A percentile compares a stretch with the other conserved stretches of the same genome.
phyloP scores from a whole-genome alignment of 1,140 invertebrate genomes.

The Coptotermes formosanus region DNA sequence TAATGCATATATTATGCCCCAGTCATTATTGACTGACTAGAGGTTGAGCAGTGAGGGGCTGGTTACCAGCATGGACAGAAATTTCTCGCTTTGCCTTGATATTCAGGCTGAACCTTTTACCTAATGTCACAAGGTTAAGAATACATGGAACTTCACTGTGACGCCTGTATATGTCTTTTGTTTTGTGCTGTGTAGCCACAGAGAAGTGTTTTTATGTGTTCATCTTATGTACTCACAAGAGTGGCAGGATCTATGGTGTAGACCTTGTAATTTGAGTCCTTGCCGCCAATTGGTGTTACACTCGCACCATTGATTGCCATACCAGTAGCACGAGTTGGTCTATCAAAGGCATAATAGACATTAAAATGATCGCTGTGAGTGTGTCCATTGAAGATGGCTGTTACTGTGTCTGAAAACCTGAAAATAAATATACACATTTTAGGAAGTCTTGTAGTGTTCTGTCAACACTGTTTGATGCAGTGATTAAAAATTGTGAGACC shows the following conservation, averaged over 20 bases:
- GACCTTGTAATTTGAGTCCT: slow-evolving; percentile 81
- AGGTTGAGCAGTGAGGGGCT: too few relatives aligned
- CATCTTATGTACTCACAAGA: slow-evolving; percentile 54
- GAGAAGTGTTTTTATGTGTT: too few relatives aligned
- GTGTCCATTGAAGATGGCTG: slow-evolving; percentile 79
- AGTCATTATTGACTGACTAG: too few relatives aligned
- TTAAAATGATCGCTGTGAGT: slow-evolving; percentile 75
- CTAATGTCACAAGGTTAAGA: too few relatives aligned
- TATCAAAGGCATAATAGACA: slow-evolving; percentile 59
- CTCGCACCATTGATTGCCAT: slow-evolving; percentile 78
- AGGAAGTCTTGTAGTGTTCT: too few relatives aligned
- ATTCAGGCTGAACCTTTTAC: too few relatives aligned
- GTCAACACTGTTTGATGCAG: too few relatives aligned
- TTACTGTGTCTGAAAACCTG: slow-evolving; percentile 67
- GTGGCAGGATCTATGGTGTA: slow-evolving; percentile 62
- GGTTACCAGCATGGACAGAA: too few relatives aligned
- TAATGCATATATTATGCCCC: too few relatives aligned
- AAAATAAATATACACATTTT: slow-evolving; percentile 34
- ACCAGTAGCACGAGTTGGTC: slow-evolving; percentile 54
- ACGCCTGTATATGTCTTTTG: background rate
- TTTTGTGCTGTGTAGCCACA: too few relatives aligned
- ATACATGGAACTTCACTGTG: background rate
- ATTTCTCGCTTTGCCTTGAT: too few relatives aligned
- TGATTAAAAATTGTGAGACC: too few relatives aligned
- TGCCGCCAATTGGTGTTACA: slow-evolving; percentile 60